Base-by-base conservation (phyloP, 2,797 vertebrate species). In the Typhlichthys eigenmanni region DNA sequence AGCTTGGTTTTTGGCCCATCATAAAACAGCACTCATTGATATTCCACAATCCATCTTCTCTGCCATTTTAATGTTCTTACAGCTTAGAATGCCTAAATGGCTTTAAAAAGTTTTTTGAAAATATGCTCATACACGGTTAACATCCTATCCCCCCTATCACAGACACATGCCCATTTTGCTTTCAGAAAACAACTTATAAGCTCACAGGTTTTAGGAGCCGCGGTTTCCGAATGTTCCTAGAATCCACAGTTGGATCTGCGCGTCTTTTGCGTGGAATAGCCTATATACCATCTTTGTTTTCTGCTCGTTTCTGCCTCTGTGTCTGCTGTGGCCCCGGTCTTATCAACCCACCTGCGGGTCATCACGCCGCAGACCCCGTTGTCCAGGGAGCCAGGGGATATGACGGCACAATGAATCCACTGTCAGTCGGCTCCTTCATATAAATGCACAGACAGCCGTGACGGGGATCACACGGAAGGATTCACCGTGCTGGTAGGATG, bases 391-490 rank as follows among this genome's bases (percentile, higher is more conserved):
- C 58, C 50, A 58, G 58, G 73, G 24, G 60, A 72, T 64, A 62
- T 14, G 49, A 61, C 24, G 32, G 50, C 63, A 38, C 0, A 65
- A 59, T 72, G 60, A 69, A 71, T 62, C 55, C 61, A 64, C n/a
- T 66, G 68, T 75, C 65, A 38, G 32, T 43, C 34, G 13, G 60
- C 60, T 55, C 0, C 43, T 58, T 72, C 77, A 82, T 70, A 62
- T 74, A 64, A 72, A 16, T 57, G 55, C 38, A 13, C 6, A 38
- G 75, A 65, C 55, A 50, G 45, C 58, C 68, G 55, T 14, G 17
- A 72, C 66, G 71, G 55, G 50, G 5, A 38, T 38, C 34, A 52
- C 68, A 75, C 61, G 47, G 55, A 71, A 70, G 72, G 46, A 79
- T 69, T 82, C 72, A 61, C 52, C 8, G 0, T 47, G 51, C 56